phyloP scores from a whole-genome alignment of 30 jellyfish, hydroid and myxozoan species.

The Aurelia aurita region DNA sequence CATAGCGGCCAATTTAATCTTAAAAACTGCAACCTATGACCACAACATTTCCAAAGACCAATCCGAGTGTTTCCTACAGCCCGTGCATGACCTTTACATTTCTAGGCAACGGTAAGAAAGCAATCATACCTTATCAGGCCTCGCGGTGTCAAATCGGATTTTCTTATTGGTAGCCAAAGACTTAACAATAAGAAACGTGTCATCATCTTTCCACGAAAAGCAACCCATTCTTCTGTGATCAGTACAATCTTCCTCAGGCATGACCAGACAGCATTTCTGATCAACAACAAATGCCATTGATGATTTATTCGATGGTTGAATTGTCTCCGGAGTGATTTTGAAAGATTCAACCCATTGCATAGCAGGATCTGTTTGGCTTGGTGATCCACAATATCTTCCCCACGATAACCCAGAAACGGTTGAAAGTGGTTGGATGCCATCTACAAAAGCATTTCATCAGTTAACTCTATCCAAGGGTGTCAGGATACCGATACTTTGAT shows the following conservation, averaged over 20 bases:
- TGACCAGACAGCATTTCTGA: conserved; percentile 54
- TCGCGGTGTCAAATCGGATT: conserved; percentile 74
- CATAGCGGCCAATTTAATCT: too few species aligned
- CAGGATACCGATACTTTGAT: too few species aligned
- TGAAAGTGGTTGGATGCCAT: conserved; percentile 72
- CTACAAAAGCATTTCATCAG: background rate
- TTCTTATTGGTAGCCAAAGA: conserved; percentile 32
- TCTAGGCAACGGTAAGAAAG: background rate
- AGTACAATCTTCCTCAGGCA: conserved; percentile 57
- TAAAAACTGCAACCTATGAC: too few species aligned
- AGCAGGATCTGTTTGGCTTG: conserved; percentile 79
- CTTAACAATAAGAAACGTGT: conserved; percentile 73
- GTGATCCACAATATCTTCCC: conserved; percentile 98
- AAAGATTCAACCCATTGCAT: conserved; percentile 83
- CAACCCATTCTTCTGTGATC: conserved; percentile 68
- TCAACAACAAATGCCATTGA: conserved; percentile 80
- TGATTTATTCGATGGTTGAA: conserved; percentile 67
- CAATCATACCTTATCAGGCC: conserved; percentile 87
- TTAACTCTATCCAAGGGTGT: too few species aligned
- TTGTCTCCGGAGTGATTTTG: conserved; percentile 39
- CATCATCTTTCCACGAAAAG: conserved; percentile 86
- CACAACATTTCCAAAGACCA: too few species aligned
- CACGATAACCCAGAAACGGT: conserved; percentile 86
- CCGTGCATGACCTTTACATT: too few species aligned
- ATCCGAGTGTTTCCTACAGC: too few species aligned